Conservation (phyloP, 2,113 vertebrate species). For the Tragelaphus strepsiceros region DNA sequence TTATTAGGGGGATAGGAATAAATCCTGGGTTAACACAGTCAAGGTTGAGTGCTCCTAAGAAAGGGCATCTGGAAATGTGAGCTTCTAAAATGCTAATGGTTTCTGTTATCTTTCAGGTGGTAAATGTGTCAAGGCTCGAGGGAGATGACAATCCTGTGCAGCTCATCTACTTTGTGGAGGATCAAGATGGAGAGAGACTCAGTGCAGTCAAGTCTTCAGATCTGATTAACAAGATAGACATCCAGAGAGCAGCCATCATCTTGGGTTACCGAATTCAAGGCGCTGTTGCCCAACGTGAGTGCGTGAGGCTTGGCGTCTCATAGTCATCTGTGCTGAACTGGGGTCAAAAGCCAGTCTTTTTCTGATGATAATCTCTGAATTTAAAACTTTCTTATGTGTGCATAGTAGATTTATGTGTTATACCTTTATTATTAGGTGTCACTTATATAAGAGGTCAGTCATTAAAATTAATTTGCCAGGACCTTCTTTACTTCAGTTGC, state of each 20-base stretch:
- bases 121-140: constrained; percentile 85
- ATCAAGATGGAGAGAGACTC: constrained; percentile 87
- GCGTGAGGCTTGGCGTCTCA: background rate
- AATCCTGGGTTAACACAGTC: background rate
- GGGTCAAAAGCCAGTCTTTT: background rate
- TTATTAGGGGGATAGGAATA: background rate
- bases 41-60: background rate
- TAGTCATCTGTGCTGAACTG: background rate
- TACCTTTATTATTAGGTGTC: background rate
- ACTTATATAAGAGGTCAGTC: background rate
- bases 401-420: background rate
- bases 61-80: background rate
- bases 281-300: constrained; percentile 93
- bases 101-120: constrained; percentile 83
- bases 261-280: constrained; percentile 96
- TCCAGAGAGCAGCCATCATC: constrained; percentile 95
- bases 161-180: constrained; percentile 95
- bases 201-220: constrained; percentile 86
- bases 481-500: background rate
- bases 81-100: background rate
- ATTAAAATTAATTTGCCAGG: background rate
- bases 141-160: constrained; percentile 90
- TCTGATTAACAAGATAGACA: constrained; percentile 91
- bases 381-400: background rate
- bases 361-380: background rate